A percentile compares a stretch with the other conserved stretches of the same genome.
Conservation (phyloP, 2,113 vertebrate species). For the Pelusios castaneus region DNA sequence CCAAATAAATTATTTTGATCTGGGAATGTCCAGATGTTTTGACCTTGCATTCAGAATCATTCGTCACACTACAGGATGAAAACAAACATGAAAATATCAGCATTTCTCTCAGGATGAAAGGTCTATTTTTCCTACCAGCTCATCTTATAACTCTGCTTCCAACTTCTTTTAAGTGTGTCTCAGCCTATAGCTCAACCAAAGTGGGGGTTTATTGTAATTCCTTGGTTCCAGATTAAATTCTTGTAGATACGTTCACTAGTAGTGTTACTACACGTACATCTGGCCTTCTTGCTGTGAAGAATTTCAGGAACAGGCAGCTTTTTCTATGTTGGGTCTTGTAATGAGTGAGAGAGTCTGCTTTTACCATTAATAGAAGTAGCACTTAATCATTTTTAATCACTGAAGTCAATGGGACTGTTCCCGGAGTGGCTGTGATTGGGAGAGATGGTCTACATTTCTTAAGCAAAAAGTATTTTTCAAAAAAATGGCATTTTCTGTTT, state of each 20-base stretch:
- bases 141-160: too few relatives aligned
- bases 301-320: not conserved
- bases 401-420: not conserved
- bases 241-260: too few relatives aligned
- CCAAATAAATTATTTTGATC: not conserved
- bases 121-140: too few relatives aligned
- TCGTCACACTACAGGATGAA: not conserved
- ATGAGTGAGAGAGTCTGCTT: not conserved
- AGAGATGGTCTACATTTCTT: not conserved
- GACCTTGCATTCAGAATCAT: not conserved
- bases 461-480: not conserved
- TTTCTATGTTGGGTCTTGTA: not conserved
- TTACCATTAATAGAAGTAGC: not conserved
- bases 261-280: not conserved
- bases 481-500: not conserved
- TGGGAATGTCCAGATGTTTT: not conserved
- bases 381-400: not conserved
- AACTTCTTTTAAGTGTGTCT: too few relatives aligned
- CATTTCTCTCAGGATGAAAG: too few relatives aligned
- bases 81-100: too few relatives aligned
- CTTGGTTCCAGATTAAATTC: too few relatives aligned
- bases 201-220: too few relatives aligned
- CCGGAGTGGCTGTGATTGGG: too few relatives aligned
- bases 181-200: too few relatives aligned
- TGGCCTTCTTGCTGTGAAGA: not conserved